Evolutionary conservation across 2,888 invertebrate species (phyloP), one percentile per base, ranked within the genome.

Genomic region (Subacronicta megacephala): DNA sequence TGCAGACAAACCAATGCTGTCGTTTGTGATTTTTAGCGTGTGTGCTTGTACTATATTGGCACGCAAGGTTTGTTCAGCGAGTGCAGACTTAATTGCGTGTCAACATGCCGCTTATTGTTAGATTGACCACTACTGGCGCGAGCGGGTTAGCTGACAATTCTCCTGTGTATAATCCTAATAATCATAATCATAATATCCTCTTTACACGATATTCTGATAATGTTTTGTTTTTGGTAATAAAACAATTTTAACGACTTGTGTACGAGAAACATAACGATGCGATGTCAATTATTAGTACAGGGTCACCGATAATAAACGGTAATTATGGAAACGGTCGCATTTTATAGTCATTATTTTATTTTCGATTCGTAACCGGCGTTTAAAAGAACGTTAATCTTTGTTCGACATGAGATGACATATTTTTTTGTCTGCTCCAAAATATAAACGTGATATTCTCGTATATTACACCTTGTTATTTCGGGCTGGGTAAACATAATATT

Each of bases 1-100:
- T 49, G 10, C 35, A 46, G 46, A 52, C 33, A 54, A 47, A 59
- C 47, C 41, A 44, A 50, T 54, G 41, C 44, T 40, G 38, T 33
- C 3, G 31, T 23, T 63, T 66, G 62, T 75, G 77, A 77, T 77
- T 72, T 75, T 75, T 60, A 45, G 54, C 62, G 54, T 60, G 52
- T 58, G 26, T 45, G 36, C 36, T 20, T n/a, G 41, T n/a, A 50
- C 50, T 17, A 43, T 62, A 55, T 52, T 54, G 61, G 59, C 79
- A 81, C 78, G 81, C 80, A 65, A 78, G 66, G 66, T 59, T 69
- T 69, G 63, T 54, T 63, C 64, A 59, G 67, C 63, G 64, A 65
- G 65, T 64, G 59, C 64, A 62, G 65, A 61, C 66, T 78, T 84
- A 81, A 84, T 84, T 80, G 82, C 79, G 80, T 82, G 83, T 81